phyloP scores from a whole-genome alignment of 2,797 vertebrate species.

The Onychomys torridus region DNA sequence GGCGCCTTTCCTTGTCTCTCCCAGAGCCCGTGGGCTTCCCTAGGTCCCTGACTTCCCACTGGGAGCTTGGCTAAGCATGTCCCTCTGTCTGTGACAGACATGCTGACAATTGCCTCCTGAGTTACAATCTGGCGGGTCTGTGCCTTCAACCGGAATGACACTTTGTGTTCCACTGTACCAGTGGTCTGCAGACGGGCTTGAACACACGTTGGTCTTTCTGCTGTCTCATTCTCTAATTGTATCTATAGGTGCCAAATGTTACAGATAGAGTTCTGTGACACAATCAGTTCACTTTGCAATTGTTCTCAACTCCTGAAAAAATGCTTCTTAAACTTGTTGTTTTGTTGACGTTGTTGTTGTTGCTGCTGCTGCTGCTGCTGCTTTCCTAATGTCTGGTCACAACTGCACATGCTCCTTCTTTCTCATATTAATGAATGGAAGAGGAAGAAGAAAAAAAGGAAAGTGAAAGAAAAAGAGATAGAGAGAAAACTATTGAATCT shows the following conservation, averaged over 20 bases:
- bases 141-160: not conserved
- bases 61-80: not conserved
- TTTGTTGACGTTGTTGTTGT: too few species aligned
- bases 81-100: not conserved
- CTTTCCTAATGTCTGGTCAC: not conserved
- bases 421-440: not conserved
- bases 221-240: not conserved
- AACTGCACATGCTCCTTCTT: not conserved
- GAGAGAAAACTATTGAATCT: not conserved
- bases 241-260: not conserved
- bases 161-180: not conserved
- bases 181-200: constrained; percentile 19
- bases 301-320: not conserved
- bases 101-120: not conserved
- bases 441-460: not conserved
- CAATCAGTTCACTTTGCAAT: not conserved
- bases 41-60: constrained; percentile 3
- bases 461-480: not conserved
- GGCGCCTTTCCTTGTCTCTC: not conserved
- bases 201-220: not conserved
- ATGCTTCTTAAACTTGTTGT: not conserved
- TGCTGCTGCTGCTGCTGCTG: not conserved
- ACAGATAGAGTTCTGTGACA: constrained; percentile 35
- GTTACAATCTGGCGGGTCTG: not conserved
- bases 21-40: not conserved